Evolutionary conservation across 2,888 invertebrate genomes (phyloP).

Genomic region (Ennomos erosarius): DNA sequence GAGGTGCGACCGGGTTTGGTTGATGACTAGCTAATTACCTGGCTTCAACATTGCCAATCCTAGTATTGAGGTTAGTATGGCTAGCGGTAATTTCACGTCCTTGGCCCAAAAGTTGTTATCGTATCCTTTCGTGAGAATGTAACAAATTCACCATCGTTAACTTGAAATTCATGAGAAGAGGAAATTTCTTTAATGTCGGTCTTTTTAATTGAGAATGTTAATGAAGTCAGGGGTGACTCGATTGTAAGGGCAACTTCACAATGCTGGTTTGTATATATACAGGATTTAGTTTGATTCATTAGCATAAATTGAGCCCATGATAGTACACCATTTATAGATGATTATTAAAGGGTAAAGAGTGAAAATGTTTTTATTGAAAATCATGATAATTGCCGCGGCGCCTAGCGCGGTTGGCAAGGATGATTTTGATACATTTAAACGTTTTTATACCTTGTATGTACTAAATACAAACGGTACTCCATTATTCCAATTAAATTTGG

Average conservation of each 20-base stretch:
- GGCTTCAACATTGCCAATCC: slow-evolving; percentile 27
- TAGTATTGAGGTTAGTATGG: slow-evolving; percentile 28
- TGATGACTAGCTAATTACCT: slow-evolving; percentile 8
- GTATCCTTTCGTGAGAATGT: slow-evolving; percentile 31
- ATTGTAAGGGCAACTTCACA: slow-evolving; percentile 16
- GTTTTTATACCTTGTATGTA: no score
- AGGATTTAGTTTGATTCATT: no score
- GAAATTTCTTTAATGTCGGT: slow-evolving; percentile 32
- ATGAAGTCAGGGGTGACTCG: slow-evolving; percentile 27
- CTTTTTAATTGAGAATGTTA: slow-evolving; percentile 37
- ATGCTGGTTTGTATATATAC: not conserved
- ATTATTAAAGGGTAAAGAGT: no score
- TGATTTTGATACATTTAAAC: no score
- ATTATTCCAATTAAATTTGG: no score
- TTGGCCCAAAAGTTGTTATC: slow-evolving; percentile 35
- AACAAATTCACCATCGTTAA: slow-evolving; percentile 31
- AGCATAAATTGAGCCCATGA: no score
- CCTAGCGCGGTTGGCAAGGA: no score
- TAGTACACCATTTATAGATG: no score
- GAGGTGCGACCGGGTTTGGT: slow-evolving; percentile 6
- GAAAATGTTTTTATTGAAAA: no score
- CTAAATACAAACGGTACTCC: no score
- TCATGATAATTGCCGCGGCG: no score
- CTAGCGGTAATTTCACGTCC: slow-evolving; percentile 31
- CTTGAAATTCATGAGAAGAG: slow-evolving; percentile 33